Conservation (phyloP, 2,113 vertebrate species). For the Nanorana parkeri region DNA sequence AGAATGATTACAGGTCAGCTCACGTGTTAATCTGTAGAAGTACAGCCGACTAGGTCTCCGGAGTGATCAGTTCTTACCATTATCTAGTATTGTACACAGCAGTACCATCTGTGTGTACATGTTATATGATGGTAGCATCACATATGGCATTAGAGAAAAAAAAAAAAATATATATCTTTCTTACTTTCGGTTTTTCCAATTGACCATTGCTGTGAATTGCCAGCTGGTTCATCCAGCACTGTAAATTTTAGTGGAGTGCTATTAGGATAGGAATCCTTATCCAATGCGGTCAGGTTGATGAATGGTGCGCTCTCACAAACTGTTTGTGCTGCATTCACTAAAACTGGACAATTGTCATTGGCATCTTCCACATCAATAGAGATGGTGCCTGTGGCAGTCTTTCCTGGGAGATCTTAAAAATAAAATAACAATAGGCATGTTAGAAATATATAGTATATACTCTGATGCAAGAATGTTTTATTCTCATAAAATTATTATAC, state of each 20-base stretch:
- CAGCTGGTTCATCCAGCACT: constrained; percentile 69
- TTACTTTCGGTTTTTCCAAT: constrained; percentile 80
- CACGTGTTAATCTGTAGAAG: no score
- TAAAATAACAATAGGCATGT: constrained; percentile 22
- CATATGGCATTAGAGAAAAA: neutral
- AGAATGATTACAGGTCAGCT: no score
- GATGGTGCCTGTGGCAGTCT: constrained; percentile 88
- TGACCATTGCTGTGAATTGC: constrained; percentile 74
- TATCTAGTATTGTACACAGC: no score
- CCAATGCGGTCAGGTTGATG: constrained; percentile 79
- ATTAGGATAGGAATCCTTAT: constrained; percentile 79
- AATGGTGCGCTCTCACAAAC: constrained; percentile 72
- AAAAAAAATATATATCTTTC: constrained; percentile 13
- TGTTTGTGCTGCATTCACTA: constrained; percentile 67
- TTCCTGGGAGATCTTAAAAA: constrained; percentile 72
- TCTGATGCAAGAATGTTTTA: no score
- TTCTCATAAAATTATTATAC: no score
- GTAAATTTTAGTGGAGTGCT: constrained; percentile 81
- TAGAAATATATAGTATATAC: no score
- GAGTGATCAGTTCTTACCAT: no score
- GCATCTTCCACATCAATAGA: constrained; percentile 80
- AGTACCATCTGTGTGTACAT: no score
- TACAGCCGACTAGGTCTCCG: no score
- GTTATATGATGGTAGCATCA: no score
- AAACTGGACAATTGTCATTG: constrained; percentile 89